Evolutionary conservation across 2,113 vertebrate species (phyloP).

Genomic region (Lagenorhynchus albirostris): DNA sequence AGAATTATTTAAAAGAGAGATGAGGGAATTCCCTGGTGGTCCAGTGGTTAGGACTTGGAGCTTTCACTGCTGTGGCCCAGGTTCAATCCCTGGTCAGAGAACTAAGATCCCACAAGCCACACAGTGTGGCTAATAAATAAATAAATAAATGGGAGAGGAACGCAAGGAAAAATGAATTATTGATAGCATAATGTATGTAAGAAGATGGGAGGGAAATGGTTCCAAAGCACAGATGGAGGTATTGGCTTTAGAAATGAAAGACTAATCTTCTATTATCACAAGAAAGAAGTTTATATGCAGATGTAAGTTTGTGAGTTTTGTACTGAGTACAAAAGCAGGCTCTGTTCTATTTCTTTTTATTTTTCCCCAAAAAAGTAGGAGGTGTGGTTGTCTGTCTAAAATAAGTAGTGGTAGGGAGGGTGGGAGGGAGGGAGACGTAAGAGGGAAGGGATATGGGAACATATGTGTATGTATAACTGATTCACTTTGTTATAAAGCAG

Average conservation of each 20-base stretch:
- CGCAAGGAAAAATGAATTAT: not conserved
- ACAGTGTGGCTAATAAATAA: not conserved
- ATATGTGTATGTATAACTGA: no score
- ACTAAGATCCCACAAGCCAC: not conserved
- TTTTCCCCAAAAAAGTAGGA: not conserved
- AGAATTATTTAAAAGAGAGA: not conserved
- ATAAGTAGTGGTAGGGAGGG: no score
- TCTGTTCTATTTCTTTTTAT: not conserved
- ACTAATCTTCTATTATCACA: not conserved
- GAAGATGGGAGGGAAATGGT: not conserved
- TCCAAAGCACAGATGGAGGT: not conserved
- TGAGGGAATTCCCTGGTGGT: not conserved
- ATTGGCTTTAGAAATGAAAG: not conserved
- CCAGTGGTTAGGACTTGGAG: not conserved
- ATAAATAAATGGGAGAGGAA: not conserved
- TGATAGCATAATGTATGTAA: not conserved
- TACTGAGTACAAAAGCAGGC: not conserved
- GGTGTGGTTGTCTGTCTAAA: not conserved
- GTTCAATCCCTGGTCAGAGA: not conserved
- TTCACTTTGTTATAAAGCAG: no score
- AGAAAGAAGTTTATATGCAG: not conserved
- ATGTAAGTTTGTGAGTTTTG: not conserved
- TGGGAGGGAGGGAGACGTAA: no score
- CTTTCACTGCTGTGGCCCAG: not conserved
- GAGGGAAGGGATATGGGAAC: no score